Evolutionary conservation across 1,140 invertebrate species (phyloP).

Genomic region (Zaprionus vittiger): DNA sequence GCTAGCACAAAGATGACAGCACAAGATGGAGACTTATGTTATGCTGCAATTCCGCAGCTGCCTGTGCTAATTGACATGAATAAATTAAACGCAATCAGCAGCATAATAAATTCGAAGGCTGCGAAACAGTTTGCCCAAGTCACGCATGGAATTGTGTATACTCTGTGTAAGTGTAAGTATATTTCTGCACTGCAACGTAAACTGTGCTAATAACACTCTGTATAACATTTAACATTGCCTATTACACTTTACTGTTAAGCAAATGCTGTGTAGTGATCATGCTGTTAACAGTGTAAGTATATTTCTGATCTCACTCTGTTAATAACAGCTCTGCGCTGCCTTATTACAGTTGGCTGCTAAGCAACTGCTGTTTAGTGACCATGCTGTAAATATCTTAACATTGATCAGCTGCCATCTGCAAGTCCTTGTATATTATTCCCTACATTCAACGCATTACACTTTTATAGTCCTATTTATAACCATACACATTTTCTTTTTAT

Average conservation of each 20-base stretch:
- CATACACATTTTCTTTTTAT: background rate
- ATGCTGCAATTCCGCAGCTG: slow-evolving; percentile 10
- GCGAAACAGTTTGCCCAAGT: background rate
- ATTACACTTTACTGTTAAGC: background rate
- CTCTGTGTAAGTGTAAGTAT: background rate
- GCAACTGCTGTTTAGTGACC: background rate
- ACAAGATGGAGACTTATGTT: background rate
- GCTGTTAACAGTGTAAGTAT: background rate
- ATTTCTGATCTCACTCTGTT: no score
- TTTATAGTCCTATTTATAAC: background rate
- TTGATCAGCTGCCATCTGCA: background rate
- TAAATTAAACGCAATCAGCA: slow-evolving; percentile 70
- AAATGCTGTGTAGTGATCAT: background rate
- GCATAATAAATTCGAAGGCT: slow-evolving; percentile 57
- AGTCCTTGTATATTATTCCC: no score
- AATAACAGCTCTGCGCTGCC: background rate
- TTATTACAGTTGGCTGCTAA: background rate
- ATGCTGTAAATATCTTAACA: background rate
- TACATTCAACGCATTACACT: background rate
- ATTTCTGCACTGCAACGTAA: background rate
- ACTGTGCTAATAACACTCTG: background rate
- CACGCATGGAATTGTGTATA: background rate
- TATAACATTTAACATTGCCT: background rate
- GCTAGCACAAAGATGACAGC: background rate
- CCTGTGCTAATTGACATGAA: slow-evolving; percentile 63